Conservation (phyloP, 2,113 vertebrate genomes). For the Macrotis lagotis region DNA sequence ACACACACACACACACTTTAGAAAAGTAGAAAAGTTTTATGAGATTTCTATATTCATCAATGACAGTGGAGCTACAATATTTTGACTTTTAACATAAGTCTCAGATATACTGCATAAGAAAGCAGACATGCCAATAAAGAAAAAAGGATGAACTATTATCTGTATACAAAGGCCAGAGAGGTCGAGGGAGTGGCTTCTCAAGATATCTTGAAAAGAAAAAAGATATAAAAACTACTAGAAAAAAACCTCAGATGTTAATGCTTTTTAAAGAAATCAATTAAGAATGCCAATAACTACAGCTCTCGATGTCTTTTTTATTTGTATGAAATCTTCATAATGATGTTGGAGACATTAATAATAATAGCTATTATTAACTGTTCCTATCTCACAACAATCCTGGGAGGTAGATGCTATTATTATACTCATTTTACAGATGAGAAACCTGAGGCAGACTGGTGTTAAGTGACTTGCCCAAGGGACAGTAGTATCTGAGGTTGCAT, state of each 20-base stretch:
- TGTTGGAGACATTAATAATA: background rate
- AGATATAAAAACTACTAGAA: background rate
- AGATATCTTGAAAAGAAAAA: background rate
- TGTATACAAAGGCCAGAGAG: background rate
- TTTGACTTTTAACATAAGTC: too few relatives aligned
- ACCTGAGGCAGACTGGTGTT: background rate
- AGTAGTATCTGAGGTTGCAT: background rate
- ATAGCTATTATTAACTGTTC: too few relatives aligned
- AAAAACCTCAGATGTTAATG: background rate
- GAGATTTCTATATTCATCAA: too few relatives aligned
- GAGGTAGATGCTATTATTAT: background rate
- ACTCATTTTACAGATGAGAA: slow-evolving; percentile 9
- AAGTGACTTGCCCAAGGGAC: background rate
- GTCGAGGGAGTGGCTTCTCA: background rate
- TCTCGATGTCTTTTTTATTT: background rate
- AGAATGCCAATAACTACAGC: background rate
- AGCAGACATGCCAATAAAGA: too few relatives aligned
- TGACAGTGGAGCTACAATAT: too few relatives aligned
- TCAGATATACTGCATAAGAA: too few relatives aligned
- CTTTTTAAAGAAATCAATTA: background rate
- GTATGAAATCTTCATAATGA: background rate
- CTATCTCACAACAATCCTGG: background rate
- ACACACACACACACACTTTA: too few relatives aligned
- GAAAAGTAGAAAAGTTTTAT: too few relatives aligned
- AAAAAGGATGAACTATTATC: background rate